phyloP scores from a whole-genome alignment of 2,888 invertebrate species.

The Dolomedes plantarius region DNA sequence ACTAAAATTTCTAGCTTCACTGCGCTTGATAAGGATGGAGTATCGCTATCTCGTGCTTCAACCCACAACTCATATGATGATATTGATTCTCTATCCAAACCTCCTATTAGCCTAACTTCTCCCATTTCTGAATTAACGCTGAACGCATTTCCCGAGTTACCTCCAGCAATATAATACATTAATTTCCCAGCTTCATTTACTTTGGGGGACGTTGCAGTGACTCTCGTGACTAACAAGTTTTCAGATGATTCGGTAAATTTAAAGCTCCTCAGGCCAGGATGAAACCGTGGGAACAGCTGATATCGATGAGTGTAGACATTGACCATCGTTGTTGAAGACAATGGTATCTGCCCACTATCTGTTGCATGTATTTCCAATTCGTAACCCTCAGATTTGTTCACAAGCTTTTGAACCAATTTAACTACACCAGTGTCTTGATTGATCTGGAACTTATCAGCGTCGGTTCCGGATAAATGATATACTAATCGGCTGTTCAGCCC shows the following conservation, averaged over 20 bases:
- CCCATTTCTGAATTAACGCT: conserved; percentile 87
- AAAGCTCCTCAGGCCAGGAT: conserved; percentile 78
- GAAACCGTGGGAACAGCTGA: conserved; percentile 87
- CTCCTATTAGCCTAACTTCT: conserved; percentile 87
- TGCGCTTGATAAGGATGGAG: conserved; percentile 87
- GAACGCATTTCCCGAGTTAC: conserved; percentile 92
- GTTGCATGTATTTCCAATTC: conserved; percentile 81
- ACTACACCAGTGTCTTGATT: conserved; percentile 90
- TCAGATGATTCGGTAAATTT: conserved; percentile 79
- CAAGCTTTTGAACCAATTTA: conserved; percentile 84
- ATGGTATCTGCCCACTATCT: conserved; percentile 85
- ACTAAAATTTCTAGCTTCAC: conserved; percentile 90
- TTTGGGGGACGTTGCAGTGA: conserved; percentile 88
- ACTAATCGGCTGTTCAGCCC: conserved; percentile 87
- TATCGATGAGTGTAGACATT: conserved; percentile 86
- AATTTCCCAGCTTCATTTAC: conserved; percentile 84
- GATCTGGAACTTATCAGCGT: conserved; percentile 86
- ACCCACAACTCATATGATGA: conserved; percentile 93
- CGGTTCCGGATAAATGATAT: conserved; percentile 87
- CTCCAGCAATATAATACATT: conserved; percentile 90
- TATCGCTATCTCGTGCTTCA: conserved; percentile 90
- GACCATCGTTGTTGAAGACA: conserved; percentile 85
- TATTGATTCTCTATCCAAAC: conserved; percentile 89
- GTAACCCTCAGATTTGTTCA: conserved; percentile 78
- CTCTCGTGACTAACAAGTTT: conserved; percentile 82